These are phyloP conservation scores for Heptranchias perlo DNA, from an alignment of 2,113 vertebrate species.

Conservation along the genomic window DNA sequence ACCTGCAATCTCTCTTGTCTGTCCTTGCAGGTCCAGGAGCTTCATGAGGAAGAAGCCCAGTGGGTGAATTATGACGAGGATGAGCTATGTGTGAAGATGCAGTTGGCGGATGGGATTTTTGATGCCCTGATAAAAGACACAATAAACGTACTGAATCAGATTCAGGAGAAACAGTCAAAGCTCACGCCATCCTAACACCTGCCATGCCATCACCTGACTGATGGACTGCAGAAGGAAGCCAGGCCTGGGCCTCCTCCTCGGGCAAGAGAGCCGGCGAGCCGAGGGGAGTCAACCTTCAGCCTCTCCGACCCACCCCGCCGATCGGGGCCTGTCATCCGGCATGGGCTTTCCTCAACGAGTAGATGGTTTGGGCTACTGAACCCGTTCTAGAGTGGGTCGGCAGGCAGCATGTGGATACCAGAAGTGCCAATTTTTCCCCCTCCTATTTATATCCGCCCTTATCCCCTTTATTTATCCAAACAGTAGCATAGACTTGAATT, in stretches of 20 bases:
- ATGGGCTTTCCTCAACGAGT: not conserved
- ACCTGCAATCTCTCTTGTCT: not conserved
- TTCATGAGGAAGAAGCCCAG: conserved; percentile 90
- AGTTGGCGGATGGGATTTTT: conserved; percentile 92
- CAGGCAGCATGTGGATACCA: conserved; percentile 4
- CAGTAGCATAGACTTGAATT: conserved; percentile 26
- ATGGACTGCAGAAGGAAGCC: not conserved
- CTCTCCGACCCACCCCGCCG: not conserved
- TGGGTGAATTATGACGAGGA: conserved; percentile 98
- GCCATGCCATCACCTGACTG: not conserved
- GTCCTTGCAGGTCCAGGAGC: conserved; percentile 79
- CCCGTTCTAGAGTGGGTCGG: not conserved
- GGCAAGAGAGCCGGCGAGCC: not conserved
- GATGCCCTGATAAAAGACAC: conserved; percentile 91
- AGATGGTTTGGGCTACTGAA: not conserved
- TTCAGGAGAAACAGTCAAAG: conserved; percentile 71
- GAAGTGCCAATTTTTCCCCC: conserved; percentile 13
- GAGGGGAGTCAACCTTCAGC: not conserved
- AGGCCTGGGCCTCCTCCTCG: not conserved
- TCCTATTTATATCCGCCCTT: not conserved
- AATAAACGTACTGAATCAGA: conserved; percentile 70
- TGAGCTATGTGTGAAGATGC: conserved; percentile 93
- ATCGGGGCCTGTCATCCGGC: not conserved
- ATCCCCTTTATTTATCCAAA: conserved; percentile 34
- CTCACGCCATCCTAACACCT: conserved; percentile 58